These are phyloP conservation scores for Pocota personata DNA, from an alignment of 2,888 invertebrate genomes.

Conservation along the genomic window DNA sequence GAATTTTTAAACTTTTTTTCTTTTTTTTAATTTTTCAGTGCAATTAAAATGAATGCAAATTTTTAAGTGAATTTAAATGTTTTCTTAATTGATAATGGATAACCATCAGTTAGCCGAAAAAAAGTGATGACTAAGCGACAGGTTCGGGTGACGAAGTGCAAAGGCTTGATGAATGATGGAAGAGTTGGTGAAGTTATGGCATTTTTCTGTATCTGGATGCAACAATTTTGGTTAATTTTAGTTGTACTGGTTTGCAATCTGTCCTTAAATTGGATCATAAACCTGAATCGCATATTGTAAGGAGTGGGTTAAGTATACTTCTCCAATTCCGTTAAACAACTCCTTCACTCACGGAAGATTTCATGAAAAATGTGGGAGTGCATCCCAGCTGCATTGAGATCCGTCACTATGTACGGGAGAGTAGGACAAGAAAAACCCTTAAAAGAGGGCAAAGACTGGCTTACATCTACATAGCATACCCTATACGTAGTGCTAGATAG, in stretches of 20 bases:
- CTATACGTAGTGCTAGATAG: too few species aligned
- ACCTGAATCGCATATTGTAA: too few species aligned
- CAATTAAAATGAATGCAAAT: conserved; percentile 71
- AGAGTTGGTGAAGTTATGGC: neutral
- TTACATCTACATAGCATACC: too few species aligned
- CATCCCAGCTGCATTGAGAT: too few species aligned
- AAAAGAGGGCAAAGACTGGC: too few species aligned
- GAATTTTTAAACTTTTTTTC: neutral
- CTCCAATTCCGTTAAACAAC: too few species aligned
- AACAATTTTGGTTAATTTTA: neutral
- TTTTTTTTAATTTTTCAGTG: conserved; percentile 23
- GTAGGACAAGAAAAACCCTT: too few species aligned
- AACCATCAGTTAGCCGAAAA: conserved; percentile 8
- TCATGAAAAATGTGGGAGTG: too few species aligned
- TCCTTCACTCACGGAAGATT: too few species aligned
- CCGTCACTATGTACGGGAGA: too few species aligned
- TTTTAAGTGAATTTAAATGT: conserved; percentile 65
- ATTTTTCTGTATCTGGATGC: neutral
- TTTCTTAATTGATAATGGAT: conserved; percentile 62
- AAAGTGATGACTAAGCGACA: conserved; percentile 12
- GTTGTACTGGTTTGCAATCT: neutral
- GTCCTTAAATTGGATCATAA: too few species aligned
- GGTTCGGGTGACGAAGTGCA: neutral
- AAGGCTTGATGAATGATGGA: neutral
- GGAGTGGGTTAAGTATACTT: too few species aligned